A percentile compares a stretch with the other conserved stretches of the same genome.
These are phyloP conservation scores for Dorcus parallelipipedus DNA, from an alignment of 2,888 invertebrate genomes.

Conservation along the genomic window DNA sequence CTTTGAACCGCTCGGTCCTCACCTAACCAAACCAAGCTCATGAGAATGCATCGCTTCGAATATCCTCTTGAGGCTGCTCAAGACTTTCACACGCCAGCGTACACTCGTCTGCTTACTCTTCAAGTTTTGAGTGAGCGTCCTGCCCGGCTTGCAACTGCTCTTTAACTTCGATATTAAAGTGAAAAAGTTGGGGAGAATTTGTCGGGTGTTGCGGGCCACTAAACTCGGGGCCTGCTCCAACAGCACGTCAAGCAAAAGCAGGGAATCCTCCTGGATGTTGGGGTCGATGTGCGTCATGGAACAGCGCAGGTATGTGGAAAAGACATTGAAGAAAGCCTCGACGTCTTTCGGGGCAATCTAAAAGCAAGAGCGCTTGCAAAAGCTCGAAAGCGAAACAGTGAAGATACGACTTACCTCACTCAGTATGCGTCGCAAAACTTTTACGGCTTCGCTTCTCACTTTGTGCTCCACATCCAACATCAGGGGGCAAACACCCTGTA, in stretches of 20 bases:
- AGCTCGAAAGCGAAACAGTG: too few relatives aligned
- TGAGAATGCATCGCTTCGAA: constrained; percentile 40
- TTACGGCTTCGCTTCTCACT: constrained; percentile 57
- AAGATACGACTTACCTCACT: constrained; percentile 36
- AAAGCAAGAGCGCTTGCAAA: background rate
- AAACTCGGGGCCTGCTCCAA: constrained; percentile 63
- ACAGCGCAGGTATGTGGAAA: constrained; percentile 78
- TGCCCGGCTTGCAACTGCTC: constrained; percentile 54
- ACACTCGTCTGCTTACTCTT: constrained; percentile 70
- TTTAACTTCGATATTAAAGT: constrained; percentile 78
- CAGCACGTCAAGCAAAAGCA: constrained; percentile 75
- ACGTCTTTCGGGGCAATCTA: background rate
- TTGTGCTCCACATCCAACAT: constrained; percentile 69
- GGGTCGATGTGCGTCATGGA: constrained; percentile 87
- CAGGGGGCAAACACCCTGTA: constrained; percentile 67
- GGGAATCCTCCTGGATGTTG: constrained; percentile 78
- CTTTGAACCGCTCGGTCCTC: too few relatives aligned
- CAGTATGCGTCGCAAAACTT: constrained; percentile 52
- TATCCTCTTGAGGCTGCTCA: constrained; percentile 66
- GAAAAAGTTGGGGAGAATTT: constrained; percentile 75
- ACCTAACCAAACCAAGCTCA: background rate
- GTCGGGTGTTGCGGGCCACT: constrained; percentile 63
- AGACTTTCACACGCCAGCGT: constrained; percentile 75
- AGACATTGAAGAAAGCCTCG: constrained; percentile 69
- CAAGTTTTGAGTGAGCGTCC: constrained; percentile 67